A percentile compares a stretch with the other conserved stretches of the same genome.
phyloP scores from a whole-genome alignment of 2,113 vertebrate species.

The Dasyornis broadbenti region DNA sequence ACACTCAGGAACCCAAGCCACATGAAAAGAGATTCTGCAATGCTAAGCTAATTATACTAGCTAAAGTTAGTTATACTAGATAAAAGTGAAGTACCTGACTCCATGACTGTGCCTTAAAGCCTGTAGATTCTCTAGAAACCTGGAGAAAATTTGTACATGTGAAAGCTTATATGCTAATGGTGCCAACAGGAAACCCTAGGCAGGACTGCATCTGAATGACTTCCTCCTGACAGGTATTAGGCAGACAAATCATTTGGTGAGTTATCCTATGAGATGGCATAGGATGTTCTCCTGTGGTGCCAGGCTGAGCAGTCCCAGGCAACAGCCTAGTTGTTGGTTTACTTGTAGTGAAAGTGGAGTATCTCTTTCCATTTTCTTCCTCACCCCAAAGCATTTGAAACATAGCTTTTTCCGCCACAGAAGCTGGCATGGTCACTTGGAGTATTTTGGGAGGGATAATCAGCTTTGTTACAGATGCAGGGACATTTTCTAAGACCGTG shows the following conservation, averaged over 20 bases:
- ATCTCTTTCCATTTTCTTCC: not conserved
- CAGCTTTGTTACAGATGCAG: not conserved
- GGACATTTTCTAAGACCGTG: not conserved
- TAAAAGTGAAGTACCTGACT: not conserved
- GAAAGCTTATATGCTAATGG: not conserved
- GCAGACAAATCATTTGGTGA: not conserved
- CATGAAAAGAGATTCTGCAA: not conserved
- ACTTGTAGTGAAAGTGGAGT: not conserved
- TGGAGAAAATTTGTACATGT: not conserved
- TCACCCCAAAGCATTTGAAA: not conserved
- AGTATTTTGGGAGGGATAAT: not conserved
- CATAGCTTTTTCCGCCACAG: not conserved
- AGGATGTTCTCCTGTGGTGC: not conserved
- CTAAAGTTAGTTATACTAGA: not conserved
- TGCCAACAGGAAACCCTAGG: not conserved
- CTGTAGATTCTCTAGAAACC: not conserved
- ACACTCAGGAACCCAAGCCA: not conserved
- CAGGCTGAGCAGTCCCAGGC: not conserved
- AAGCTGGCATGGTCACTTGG: not conserved
- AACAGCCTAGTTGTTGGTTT: not conserved
- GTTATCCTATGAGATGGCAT: not conserved
- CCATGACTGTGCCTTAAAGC: not conserved
- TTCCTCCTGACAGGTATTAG: not conserved
- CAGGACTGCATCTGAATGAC: not conserved
- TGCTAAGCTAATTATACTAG: not conserved